Evolutionary conservation across 2,888 invertebrate species (phyloP), one percentile per base, ranked within the genome.

Genomic region (Exephanes ischioxanthus): DNA sequence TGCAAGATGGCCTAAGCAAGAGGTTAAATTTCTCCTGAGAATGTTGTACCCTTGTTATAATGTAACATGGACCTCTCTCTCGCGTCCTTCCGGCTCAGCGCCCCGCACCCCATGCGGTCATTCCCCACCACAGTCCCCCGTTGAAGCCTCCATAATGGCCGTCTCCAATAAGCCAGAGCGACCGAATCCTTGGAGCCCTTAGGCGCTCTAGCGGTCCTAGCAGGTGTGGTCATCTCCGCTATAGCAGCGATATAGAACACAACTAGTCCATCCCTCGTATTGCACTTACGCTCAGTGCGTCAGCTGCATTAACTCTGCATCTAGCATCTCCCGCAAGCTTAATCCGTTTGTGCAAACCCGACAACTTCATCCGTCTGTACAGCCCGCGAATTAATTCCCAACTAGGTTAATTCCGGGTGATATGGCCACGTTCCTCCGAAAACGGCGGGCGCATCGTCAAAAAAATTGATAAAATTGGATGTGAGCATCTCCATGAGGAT

Each of bases 91-190:
- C 14, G 4, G 45, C 16, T 16, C 45, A 48, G 45, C 14, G 16
- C 16, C 45, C 41, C 45, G 45, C 45, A 16, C 45, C 45, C 45
- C 16, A 48, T 5, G 45, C 45, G 45, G 16, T 48, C 45, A 48
- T 48, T 48, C 16, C 14, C 45, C 16, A 2, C 45, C 45, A 16
- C 45, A 16, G 45, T 16, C 16, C 16, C 4, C 45, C 45, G 45
- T 48, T 48, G 45, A 16, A 48, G 45, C 45, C 45, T 48, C 45
- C 16, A 48, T 88, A 89, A 89, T 88, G 86, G 87, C 79, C 67
- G 81, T 85, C 87, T 85, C 87, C 89, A 90, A 90, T 89, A 86
- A 89, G 86, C 87, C 83, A 76, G 68, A 72, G 19, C 53, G 37
- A 63, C 77, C 19, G 55, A 55, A 84, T 84, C 86, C 87, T 85